Evolutionary conservation across 2,797 vertebrate species (phyloP).

Genomic region (Halcyon chelicuti): DNA sequence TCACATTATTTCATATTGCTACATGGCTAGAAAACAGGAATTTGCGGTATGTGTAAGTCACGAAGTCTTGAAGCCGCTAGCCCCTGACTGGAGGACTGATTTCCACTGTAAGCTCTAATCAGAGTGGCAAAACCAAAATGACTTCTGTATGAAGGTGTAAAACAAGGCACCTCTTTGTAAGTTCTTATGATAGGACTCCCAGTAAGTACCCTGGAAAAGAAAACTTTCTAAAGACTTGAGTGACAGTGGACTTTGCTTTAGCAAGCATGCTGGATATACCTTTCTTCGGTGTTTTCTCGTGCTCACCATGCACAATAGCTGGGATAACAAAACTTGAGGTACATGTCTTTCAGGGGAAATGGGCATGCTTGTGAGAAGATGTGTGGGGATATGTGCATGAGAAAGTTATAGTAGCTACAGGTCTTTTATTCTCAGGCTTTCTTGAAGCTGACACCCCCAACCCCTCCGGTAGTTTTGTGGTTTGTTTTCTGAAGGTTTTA

Average conservation of each 20-base stretch:
- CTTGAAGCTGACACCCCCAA: not conserved
- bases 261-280: not conserved
- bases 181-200: not conserved
- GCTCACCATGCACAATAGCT: not conserved
- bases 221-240: not conserved
- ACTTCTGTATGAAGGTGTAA: not conserved
- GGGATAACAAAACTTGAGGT: not conserved
- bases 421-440: not conserved
- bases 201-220: not conserved
- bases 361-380: not conserved
- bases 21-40: not conserved
- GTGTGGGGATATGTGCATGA: not conserved
- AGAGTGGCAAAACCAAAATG: not conserved
- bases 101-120: not conserved
- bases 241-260: not conserved
- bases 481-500: not conserved
- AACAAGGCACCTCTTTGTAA: not conserved
- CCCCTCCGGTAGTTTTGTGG: not conserved
- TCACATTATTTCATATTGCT: not conserved
- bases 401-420: not conserved
- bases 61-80: not conserved
- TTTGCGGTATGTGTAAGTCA: not conserved
- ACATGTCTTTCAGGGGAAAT: not conserved
- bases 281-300: not conserved
- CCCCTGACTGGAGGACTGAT: not conserved